These are phyloP conservation scores for Notospermus geniculatus DNA, from an alignment of 1,140 invertebrate species.

Conservation along the genomic window DNA sequence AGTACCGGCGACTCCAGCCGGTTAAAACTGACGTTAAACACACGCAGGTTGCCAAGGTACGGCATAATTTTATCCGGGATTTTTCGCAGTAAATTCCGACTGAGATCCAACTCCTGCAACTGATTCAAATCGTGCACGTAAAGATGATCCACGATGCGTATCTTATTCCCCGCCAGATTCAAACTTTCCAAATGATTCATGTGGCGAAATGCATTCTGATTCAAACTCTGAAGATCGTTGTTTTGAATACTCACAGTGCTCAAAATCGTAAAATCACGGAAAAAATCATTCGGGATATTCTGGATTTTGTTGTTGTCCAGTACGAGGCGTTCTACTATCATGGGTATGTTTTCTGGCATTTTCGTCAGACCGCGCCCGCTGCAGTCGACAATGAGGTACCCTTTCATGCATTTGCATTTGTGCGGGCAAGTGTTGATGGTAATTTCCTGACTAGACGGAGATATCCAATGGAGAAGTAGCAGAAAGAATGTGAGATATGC, in stretches of 20 bases:
- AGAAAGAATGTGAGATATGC: too few species aligned
- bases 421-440: not conserved
- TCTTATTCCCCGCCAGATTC: slow-evolving; percentile 34
- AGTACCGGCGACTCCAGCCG: slow-evolving; percentile 27
- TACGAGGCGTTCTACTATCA: not conserved
- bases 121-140: slow-evolving; percentile 29
- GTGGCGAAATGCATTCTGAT: not conserved
- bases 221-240: not conserved
- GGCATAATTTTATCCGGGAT: slow-evolving; percentile 27
- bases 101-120: slow-evolving; percentile 31
- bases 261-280: not conserved
- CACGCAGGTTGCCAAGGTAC: slow-evolving; percentile 27
- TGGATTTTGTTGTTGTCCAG: slow-evolving; percentile 1
- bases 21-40: slow-evolving; percentile 42
- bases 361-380: not conserved
- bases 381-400: not conserved
- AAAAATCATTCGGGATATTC: not conserved
- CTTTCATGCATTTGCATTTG: not conserved
- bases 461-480: too few species aligned
- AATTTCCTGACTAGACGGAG: too few species aligned
- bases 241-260: not conserved
- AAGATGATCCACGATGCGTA: slow-evolving; percentile 25
- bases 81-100: slow-evolving; percentile 28
- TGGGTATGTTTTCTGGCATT: not conserved
- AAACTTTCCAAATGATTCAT: slow-evolving; percentile 32